These are phyloP conservation scores for Drosophila rhopaloa DNA, from an alignment of 1,140 invertebrate species.

Conservation along the genomic window DNA sequence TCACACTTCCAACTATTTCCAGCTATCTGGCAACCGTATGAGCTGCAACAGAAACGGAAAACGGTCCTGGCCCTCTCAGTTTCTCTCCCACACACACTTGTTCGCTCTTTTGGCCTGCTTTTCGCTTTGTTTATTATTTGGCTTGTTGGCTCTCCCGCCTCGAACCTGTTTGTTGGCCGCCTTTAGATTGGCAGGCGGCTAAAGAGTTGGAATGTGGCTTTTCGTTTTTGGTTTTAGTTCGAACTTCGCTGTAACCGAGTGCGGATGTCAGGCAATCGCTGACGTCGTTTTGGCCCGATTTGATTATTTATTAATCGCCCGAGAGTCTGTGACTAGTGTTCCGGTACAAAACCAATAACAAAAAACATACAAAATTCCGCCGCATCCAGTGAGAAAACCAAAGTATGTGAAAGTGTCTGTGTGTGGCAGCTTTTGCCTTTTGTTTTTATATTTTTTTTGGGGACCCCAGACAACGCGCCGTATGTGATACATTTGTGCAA, in stretches of 20 bases:
- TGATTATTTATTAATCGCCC: conserved; percentile 54
- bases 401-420: conserved; percentile 70
- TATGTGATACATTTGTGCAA: conserved; percentile 67
- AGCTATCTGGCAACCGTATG: conserved; percentile 27
- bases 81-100: conserved; percentile 11
- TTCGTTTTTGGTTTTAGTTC: conserved; percentile 55
- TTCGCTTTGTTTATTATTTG: conserved; percentile 37
- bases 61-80: conserved; percentile 7
- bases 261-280: conserved; percentile 43
- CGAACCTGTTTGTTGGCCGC: conserved; percentile 68
- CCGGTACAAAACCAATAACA: conserved; percentile 44
- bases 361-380: conserved; percentile 67
- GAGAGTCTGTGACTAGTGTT: conserved; percentile 52
- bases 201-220: conserved; percentile 32
- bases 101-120: conserved; percentile 20
- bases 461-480: conserved; percentile 51
- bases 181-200: conserved; percentile 40
- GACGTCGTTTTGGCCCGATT: conserved; percentile 5
- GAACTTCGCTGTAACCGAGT: conserved; percentile 60
- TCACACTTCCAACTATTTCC: not conserved
- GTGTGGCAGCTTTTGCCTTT: not conserved
- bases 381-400: conserved; percentile 46
- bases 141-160: conserved; percentile 39
- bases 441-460: conserved; percentile 11
- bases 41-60: not conserved